Evolutionary conservation across 2,113 vertebrate species (phyloP), one percentile per base, ranked within the genome.

Genomic region (Hypocryptadius cinnamomeus): DNA sequence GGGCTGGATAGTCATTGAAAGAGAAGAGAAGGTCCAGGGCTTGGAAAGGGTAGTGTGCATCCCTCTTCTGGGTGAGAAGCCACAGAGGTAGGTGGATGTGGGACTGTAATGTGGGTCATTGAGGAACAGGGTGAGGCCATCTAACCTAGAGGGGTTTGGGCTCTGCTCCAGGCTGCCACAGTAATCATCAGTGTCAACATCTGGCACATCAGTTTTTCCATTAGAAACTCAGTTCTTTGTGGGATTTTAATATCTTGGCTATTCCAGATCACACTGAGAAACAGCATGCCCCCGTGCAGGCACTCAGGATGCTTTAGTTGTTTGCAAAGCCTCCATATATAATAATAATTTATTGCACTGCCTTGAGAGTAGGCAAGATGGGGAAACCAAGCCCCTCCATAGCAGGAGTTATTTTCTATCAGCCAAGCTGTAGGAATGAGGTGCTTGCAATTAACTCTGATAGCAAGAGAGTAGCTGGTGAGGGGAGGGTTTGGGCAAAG

Each of bases 171-270:
- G 71, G 44, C 71, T 92, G 76, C 60, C 24, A 50, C 64, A 90
- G 50, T 68, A 80, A 57, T 83, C 31, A 40, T 78, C 45, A 74
- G n/a, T 63, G 53, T 80, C 90, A 94, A 95, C 93, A 93, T 93
- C 90, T 95, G 93, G 72, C 76, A 69, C 42, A 61, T 92, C 87
- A 80, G 8, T 90, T 91, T 87, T 94, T 93, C 72, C 72, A 74
- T 93, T 92, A 94, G 72, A 86, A 95, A 48, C 71, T 66, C 82
- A 22, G n/a, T 93, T 92, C 82, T 94, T 92, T 72, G 56, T 87
- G 77, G 42, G 57, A 37, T 90, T 93, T 91, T 95, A 95, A 42
- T 94, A 61, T 90, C 85, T 93, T 80, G 94, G 82, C 94, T 91
- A 56, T 91, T 94, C 86, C 2, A 2, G 50, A 71, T 93, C 91